Evolutionary conservation across 2,888 invertebrate species (phyloP).

Genomic region (Ischnus inquisitorius): DNA sequence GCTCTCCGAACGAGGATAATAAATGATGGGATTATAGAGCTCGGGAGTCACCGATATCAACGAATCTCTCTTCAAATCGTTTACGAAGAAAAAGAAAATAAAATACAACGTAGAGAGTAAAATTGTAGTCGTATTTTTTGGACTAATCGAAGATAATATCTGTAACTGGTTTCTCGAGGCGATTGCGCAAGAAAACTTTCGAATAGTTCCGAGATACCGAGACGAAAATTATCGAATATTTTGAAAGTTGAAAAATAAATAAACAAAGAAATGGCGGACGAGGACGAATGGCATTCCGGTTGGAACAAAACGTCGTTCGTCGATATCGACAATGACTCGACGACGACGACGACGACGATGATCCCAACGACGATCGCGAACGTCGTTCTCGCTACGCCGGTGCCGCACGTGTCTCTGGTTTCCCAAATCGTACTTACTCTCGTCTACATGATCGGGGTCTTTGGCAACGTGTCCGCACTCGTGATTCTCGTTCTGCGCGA

Average conservation of each 20-base stretch:
- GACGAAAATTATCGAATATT: not conserved
- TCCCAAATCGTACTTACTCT: conserved; percentile 86
- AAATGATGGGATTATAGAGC: not conserved
- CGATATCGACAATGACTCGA: conserved; percentile 61
- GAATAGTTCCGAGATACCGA: not conserved
- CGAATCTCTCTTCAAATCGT: not conserved
- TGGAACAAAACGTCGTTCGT: conserved; percentile 72
- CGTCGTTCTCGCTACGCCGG: conserved; percentile 55
- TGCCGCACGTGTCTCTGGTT: conserved; percentile 76
- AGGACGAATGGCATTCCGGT: conserved; percentile 43
- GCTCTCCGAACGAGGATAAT: not conserved
- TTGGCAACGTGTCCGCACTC: conserved; percentile 92
- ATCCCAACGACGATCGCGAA: conserved; percentile 53
- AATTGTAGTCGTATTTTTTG: not conserved
- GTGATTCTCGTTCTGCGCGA: conserved; percentile 90
- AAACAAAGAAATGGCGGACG: conserved; percentile 62
- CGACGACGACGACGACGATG: conserved; percentile 65
- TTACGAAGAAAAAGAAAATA: not conserved
- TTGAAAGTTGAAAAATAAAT: not conserved
- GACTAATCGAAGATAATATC: not conserved
- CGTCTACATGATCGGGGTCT: conserved; percentile 89
- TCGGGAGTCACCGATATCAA: not conserved
- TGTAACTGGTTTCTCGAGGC: not conserved
- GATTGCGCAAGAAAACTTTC: not conserved
- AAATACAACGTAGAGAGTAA: not conserved